These are phyloP conservation scores for Hippolais icterina DNA, from an alignment of 2,113 vertebrate species.

Conservation along the genomic window DNA sequence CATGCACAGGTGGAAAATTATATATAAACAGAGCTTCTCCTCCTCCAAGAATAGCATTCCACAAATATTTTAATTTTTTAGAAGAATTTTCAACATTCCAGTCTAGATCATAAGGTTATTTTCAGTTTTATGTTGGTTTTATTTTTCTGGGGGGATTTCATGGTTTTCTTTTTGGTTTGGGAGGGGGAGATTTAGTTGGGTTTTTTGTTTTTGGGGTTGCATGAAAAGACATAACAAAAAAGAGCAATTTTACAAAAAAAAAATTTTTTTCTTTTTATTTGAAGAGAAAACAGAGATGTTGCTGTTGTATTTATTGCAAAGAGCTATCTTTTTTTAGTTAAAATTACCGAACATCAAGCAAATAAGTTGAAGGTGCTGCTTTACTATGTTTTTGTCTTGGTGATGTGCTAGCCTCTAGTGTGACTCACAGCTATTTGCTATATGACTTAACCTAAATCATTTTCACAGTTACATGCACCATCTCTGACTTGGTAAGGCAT, in stretches of 20 bases:
- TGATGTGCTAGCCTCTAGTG: not conserved
- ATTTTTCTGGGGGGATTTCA: rapidly evolving
- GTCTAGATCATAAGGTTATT: not conserved
- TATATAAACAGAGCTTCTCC: not conserved
- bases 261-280: not conserved
- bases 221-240: not conserved
- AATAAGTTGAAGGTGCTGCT: not conserved
- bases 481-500: not conserved
- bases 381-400: not conserved
- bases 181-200: rapidly evolving
- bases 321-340: not conserved
- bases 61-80: not conserved
- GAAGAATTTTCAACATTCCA: not conserved
- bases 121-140: not conserved
- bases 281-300: not conserved
- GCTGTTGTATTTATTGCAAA: not conserved
- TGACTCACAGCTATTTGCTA: not conserved
- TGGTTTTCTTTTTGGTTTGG: not conserved
- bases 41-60: not conserved
- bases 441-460: not conserved
- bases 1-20: not conserved
- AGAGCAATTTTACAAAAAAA: not conserved
- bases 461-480: not conserved
- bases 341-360: not conserved
- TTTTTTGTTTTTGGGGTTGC: not conserved